Evolutionary conservation across 2,888 invertebrate genomes (phyloP), one percentile per base, ranked within the genome.

Genomic region (Ceriagrion tenellum): DNA sequence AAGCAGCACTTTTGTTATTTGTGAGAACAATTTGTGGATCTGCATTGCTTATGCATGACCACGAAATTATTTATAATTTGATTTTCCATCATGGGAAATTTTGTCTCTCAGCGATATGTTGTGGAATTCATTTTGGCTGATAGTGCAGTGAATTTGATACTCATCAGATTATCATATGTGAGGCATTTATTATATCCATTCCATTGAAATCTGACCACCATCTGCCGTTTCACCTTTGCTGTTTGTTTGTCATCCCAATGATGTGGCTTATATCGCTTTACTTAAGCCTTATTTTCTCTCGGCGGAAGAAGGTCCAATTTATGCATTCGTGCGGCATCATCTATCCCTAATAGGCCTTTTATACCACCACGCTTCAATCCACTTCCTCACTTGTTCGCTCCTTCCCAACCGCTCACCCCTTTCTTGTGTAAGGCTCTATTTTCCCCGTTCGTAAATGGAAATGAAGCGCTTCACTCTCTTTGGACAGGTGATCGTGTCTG

Each of bases 401-500:
- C 59, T 26, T 89, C 55, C 47, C 55, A 69, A 26, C 40, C 2
- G 1, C 13, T 13, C 18, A 23, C 16, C 69, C 91, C 35, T 40
- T 88, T 69, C 35, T 18, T 89, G 26, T 88, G 47, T 40, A 10
- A 55, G n/a, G 16, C 35, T 56, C 0, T 30, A 16, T 81, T 81
- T 23, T 30, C 26, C 69, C 47, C 74, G 20, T 18, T 40, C 63
- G 47, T 74, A 69, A 93, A 93, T 93, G 93, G 93, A 93, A 93
- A 93, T 93, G 93, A 93, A 63, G 69, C 93, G 55, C 74, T 93
- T 93, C 69, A 93, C 69, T 93, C 40, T 93, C 93, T 69, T 69
- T 63, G 63, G 93, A 93, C 93, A 93, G 93, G 93, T 93, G 93
- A 93, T 69, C 93, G 93, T 93, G 93, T 69, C 93, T 93, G 93